Evolutionary conservation across 2,797 vertebrate species (phyloP).

Genomic region (Ciconia nigra): DNA sequence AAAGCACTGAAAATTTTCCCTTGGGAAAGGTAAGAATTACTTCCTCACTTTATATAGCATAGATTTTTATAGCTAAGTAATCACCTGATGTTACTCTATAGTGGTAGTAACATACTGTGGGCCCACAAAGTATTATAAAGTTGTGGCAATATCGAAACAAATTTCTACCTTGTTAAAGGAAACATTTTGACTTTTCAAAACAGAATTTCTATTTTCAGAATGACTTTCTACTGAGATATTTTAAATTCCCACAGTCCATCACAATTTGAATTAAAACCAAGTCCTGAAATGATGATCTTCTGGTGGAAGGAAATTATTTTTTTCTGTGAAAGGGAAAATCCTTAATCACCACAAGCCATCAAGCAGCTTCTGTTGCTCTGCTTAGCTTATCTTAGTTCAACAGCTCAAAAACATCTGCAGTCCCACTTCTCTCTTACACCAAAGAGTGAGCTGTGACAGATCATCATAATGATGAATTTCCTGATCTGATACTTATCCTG

Average conservation of each 20-base stretch:
- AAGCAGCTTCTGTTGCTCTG: background rate
- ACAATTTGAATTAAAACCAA: background rate
- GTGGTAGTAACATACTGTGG: background rate
- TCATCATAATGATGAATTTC: background rate
- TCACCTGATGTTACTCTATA: background rate
- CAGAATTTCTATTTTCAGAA: background rate
- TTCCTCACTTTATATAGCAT: background rate
- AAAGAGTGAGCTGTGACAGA: background rate
- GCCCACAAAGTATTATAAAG: background rate
- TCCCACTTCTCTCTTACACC: background rate
- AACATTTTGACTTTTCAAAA: background rate
- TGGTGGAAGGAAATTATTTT: background rate
- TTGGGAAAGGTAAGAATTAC: background rate
- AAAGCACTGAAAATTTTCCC: background rate
- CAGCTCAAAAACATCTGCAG: background rate
- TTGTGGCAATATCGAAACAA: background rate
- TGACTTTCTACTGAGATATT: background rate
- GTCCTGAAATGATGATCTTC: background rate
- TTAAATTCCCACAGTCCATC: background rate
- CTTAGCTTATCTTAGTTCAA: background rate
- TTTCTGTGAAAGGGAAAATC: background rate
- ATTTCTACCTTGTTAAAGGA: background rate
- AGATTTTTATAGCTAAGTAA: background rate
- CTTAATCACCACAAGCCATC: background rate
- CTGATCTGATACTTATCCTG: background rate